Evolutionary conservation across 1,140 invertebrate species (phyloP), one percentile per base, ranked within the genome.

Genomic region (Uloborus diversus): DNA sequence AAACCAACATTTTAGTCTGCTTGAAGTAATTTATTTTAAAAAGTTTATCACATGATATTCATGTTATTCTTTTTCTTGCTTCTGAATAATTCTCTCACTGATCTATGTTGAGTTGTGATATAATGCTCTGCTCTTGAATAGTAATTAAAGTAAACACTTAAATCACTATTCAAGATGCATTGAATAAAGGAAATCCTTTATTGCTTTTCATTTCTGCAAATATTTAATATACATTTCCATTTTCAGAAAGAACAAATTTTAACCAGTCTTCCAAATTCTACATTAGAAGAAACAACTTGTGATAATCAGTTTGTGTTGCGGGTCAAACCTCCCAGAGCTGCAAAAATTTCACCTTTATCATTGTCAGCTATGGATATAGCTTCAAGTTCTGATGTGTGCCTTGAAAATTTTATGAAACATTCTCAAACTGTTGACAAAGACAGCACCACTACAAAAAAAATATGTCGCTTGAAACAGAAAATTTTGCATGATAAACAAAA

Each of bases 331-430:
- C 23, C 68, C 47, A 66, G 35, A 66, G 53, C 75, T 75, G 62
- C 53, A 4, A 73, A 75, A 14, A 81, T 81, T 32, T 81, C 33
- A 61, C 61, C 66, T 14, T 53, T 81, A 23, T 30, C 71, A 13
- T n/a, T 81, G 13, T 69, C 71, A 37, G 42, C 65, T 33, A 64
- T 78, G 37, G 80, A 81, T 57, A 56, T 69, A 25, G 59, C 80
- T 81, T 78, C 80, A 42, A 81, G 80, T 37, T 64, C 65, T 78
- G 80, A 81, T 70, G 71, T 81, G 51, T 76, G 80, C 69, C 65
- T 81, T 71, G 71, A 81, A 57, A 81, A 78, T 56, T 78, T 69
- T 25, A 81, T 62, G 28, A 81, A 81, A 49, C 35, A 61, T 33
- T 70, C 56, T 27, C 56, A 65, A 47, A 28, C 35, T 68, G n/a